A percentile compares a stretch with the other conserved stretches of the same genome.
phyloP scores from a whole-genome alignment of 2,113 vertebrate genomes.

The Hippocampus mohnikei region DNA sequence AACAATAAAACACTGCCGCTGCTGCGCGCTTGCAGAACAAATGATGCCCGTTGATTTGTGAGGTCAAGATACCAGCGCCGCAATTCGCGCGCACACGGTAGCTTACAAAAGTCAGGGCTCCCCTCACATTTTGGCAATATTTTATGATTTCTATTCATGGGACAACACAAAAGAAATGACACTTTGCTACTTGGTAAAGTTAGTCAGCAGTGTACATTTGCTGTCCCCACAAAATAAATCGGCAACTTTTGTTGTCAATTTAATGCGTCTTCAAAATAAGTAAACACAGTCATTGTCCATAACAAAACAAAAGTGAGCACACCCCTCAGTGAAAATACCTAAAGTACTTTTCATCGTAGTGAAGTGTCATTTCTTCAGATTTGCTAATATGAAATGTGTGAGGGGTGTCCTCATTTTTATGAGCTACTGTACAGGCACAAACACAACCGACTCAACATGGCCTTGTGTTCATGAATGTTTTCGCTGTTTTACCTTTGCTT shows the following conservation, averaged over 20 bases:
- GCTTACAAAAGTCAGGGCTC: background rate
- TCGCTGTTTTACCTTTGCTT: constrained; percentile 40
- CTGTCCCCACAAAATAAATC: too few species aligned
- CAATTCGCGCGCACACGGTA: constrained; percentile 10
- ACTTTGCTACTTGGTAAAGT: background rate
- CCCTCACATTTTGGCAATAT: background rate
- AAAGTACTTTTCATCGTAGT: too few species aligned
- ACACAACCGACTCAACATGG: constrained; percentile 61
- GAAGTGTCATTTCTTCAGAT: too few species aligned
- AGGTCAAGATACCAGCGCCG: constrained; percentile 48
- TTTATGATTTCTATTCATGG: background rate
- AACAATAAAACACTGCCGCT: constrained; percentile 20
- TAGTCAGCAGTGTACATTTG: background rate
- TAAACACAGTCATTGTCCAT: too few species aligned
- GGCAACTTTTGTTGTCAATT: too few species aligned
- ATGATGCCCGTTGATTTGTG: constrained; percentile 21
- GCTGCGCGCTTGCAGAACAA: constrained; percentile 21
- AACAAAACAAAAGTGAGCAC: too few species aligned
- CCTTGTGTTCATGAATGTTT: constrained; percentile 75
- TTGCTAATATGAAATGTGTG: background rate
- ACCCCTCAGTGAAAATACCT: too few species aligned
- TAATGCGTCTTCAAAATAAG: too few species aligned
- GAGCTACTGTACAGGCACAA: constrained; percentile 34
- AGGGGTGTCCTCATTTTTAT: background rate
- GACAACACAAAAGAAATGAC: background rate